phyloP scores from a whole-genome alignment of 2,113 vertebrate species.

The Pseudorhombus dupliciocellatus region DNA sequence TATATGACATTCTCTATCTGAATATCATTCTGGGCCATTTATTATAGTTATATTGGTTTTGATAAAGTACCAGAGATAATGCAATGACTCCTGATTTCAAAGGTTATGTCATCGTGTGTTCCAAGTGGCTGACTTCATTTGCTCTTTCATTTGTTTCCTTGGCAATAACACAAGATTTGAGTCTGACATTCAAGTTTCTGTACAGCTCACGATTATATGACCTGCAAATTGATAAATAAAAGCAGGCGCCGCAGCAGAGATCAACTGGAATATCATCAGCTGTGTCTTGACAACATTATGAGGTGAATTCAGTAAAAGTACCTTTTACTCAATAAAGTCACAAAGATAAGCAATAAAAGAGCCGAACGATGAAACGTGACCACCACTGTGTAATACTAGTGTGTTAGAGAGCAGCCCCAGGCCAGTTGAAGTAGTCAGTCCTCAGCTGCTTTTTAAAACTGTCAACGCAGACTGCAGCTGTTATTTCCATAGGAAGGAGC shows the following conservation, averaged over 20 bases:
- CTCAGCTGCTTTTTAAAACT: not conserved
- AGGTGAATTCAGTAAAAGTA: not conserved
- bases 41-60: too few species aligned
- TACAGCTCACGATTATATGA: too few species aligned
- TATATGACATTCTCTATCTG: too few species aligned
- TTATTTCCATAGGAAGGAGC: not conserved
- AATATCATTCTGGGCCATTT: too few species aligned
- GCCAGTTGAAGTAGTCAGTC: not conserved
- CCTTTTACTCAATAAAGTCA: not conserved
- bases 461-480: too few species aligned
- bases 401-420: not conserved
- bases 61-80: too few species aligned
- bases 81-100: too few species aligned
- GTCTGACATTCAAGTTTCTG: too few species aligned
- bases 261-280: constrained; percentile 28
- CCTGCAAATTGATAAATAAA: not conserved
- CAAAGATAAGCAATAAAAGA: not conserved
- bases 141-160: too few species aligned
- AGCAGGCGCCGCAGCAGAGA: constrained; percentile 18
- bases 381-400: not conserved
- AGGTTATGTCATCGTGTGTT: too few species aligned
- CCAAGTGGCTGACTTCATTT: too few species aligned
- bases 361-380: not conserved
- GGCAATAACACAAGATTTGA: too few species aligned
- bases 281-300: not conserved